Percentiles rank a stretch among this genome's conserved stretches.
Conservation (phyloP, 2,797 vertebrate species). For the Phoebastria nigripes region DNA sequence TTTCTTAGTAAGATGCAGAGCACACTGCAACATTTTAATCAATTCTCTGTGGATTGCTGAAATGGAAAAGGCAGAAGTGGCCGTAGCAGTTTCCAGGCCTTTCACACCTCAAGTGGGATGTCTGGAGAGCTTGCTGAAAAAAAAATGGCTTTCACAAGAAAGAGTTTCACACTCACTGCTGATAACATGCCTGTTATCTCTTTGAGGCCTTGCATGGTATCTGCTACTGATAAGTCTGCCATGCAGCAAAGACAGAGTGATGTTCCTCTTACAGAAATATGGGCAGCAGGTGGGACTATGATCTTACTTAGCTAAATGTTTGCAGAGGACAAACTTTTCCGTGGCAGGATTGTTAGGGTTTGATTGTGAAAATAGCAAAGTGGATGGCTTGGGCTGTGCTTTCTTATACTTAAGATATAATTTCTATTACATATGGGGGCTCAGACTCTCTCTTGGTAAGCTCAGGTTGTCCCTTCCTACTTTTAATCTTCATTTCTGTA, state of each 20-base stretch:
- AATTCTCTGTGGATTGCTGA: background rate
- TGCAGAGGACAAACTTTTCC: background rate
- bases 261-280: background rate
- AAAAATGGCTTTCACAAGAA: background rate
- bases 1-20: background rate
- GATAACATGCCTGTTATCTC: background rate
- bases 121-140: conserved; percentile 1
- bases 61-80: conserved; percentile 3
- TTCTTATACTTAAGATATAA: background rate
- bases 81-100: background rate
- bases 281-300: background rate
- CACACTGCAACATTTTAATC: background rate
- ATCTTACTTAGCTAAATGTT: background rate
- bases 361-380: background rate
- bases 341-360: background rate
- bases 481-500: background rate
- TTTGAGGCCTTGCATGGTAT: background rate
- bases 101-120: conserved; percentile 12
- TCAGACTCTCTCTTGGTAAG: background rate
- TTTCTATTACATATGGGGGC: background rate
- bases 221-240: conserved; percentile 11
- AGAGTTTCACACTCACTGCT: background rate
- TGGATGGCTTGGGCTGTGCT: background rate
- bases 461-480: background rate
- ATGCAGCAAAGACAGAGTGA: background rate